A percentile compares a stretch with the other conserved stretches of the same genome.
Evolutionary conservation across 2,113 vertebrate species (phyloP).

Genomic region (Microcebus jonahi): DNA sequence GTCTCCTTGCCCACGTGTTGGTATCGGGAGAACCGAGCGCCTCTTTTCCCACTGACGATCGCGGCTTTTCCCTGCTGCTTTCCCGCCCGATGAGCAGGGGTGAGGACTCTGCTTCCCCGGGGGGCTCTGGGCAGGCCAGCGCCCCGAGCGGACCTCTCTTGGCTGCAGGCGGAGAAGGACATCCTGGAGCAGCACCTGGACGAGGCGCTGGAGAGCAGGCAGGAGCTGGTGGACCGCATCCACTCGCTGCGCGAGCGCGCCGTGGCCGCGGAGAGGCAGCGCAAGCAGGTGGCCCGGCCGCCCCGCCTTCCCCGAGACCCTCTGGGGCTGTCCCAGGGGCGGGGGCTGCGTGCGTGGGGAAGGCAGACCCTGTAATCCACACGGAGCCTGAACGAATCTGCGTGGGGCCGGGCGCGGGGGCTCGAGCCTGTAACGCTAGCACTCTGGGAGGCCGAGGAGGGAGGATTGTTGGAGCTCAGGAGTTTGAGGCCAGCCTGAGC

Average conservation of each 20-base stretch:
- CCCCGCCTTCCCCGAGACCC: too few relatives aligned
- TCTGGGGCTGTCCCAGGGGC: accelerated
- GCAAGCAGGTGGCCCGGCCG: conserved; percentile 78
- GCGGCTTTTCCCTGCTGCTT: background rate
- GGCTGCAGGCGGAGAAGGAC: conserved; percentile 84
- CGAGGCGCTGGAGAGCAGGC: conserved; percentile 86
- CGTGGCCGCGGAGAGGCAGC: conserved; percentile 80
- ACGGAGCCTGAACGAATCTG: accelerated
- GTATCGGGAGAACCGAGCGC: background rate
- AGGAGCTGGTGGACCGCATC: conserved; percentile 87
- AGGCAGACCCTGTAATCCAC: too few relatives aligned
- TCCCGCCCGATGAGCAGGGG: accelerated
- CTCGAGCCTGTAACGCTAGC: too few relatives aligned
- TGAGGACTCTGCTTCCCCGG: accelerated
- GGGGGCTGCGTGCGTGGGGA: accelerated
- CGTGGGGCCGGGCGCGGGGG: too few relatives aligned
- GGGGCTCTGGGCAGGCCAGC: accelerated
- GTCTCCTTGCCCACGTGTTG: accelerated
- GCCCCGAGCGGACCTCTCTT: background rate
- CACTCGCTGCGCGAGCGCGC: conserved; percentile 85
- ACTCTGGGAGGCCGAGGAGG: too few relatives aligned
- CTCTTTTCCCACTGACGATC: accelerated
- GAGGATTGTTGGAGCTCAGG: too few relatives aligned
- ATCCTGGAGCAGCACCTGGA: conserved; percentile 89
- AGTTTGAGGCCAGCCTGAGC: too few relatives aligned